A percentile compares a stretch with the other conserved stretches of the same genome.
phyloP scores from a whole-genome alignment of 2,888 invertebrate genomes.

The Eugnorisma glareosa region DNA sequence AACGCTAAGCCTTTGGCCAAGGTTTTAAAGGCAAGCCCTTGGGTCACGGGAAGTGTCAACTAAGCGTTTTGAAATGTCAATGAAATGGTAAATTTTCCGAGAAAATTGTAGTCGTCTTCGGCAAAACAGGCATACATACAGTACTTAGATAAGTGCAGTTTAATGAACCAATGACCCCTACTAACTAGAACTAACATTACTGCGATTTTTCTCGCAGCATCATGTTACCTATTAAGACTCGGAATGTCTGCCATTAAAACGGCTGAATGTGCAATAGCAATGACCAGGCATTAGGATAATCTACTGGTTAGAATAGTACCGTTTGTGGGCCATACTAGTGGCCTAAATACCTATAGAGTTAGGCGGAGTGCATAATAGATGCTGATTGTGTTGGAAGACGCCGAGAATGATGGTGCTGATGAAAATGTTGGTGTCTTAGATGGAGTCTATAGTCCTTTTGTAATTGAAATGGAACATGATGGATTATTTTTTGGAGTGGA shows the following conservation, averaged over 20 bases:
- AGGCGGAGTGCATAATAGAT: slow-evolving; percentile 40
- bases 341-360: slow-evolving; percentile 53
- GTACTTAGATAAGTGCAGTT: no score
- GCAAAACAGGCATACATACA: no score
- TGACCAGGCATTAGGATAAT: slow-evolving; percentile 57
- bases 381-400: slow-evolving; percentile 25
- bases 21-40: no score
- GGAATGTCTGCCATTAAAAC: slow-evolving; percentile 41
- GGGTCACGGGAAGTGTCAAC: no score
- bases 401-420: not conserved
- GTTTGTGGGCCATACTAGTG: slow-evolving; percentile 52
- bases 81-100: no score
- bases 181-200: slow-evolving; percentile 19
- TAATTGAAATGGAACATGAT: not conserved
- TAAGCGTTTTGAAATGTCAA: no score
- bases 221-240: slow-evolving; percentile 31
- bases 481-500: not conserved
- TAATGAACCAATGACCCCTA: slow-evolving; percentile 12
- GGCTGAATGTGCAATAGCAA: slow-evolving; percentile 44
- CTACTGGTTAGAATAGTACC: slow-evolving; percentile 56
- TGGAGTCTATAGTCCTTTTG: not conserved
- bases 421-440: not conserved
- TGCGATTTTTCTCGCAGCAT: slow-evolving; percentile 28
- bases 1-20: no score
- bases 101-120: no score